Evolutionary conservation across 2,888 invertebrate genomes (phyloP).

Genomic region (Drepanosiphum platanoidis): DNA sequence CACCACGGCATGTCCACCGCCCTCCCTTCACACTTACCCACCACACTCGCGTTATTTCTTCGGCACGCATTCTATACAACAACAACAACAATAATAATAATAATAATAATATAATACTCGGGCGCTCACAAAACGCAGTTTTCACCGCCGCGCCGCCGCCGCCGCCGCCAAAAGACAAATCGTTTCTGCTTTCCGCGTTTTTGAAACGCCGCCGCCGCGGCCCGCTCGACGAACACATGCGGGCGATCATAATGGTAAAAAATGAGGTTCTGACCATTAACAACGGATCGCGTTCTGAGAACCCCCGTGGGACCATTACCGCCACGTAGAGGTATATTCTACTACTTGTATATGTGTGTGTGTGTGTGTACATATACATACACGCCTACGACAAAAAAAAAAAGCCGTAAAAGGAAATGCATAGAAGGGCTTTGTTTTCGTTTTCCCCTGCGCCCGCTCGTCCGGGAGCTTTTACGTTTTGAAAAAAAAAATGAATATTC

Average conservation of each 20-base stretch:
- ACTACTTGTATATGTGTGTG: not conserved
- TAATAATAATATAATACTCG: not conserved
- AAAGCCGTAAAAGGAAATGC: not conserved
- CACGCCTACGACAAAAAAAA: not conserved
- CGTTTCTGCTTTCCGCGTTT: slow-evolving; percentile 38
- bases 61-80: not conserved
- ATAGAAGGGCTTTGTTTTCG: not conserved
- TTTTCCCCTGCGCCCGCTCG: not conserved
- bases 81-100: not conserved
- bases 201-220: not conserved
- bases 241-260: slow-evolving; percentile 15
- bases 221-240: not conserved
- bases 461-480: not conserved
- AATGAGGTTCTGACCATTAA: slow-evolving; percentile 34
- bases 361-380: not conserved
- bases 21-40: not conserved
- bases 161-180: slow-evolving; percentile 29
- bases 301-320: slow-evolving; percentile 37
- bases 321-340: not conserved
- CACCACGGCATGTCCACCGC: not conserved
- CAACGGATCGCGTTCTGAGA: slow-evolving; percentile 20
- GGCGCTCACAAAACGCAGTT: slow-evolving; percentile 6
- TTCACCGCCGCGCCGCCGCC: not conserved
- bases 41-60: not conserved
- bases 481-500: slow-evolving; percentile 30